phyloP scores from a whole-genome alignment of 1,140 invertebrate species.

The Rhizoglyphus robini region DNA sequence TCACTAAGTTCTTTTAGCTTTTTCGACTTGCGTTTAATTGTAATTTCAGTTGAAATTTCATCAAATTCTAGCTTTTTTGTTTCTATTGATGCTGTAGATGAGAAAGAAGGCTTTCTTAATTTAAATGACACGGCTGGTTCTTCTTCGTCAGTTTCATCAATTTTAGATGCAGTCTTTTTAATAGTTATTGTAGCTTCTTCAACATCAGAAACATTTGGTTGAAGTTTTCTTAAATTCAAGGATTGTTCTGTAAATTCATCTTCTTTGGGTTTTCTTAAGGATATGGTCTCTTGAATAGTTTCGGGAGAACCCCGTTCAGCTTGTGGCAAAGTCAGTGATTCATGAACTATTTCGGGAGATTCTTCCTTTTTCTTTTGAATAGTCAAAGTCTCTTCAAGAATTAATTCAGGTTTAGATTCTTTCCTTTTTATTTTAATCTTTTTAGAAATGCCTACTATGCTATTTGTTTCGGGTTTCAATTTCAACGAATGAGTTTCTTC shows the following conservation, averaged over 20 bases:
- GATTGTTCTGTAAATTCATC: background rate
- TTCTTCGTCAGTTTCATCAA: background rate
- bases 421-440: conserved; percentile 14
- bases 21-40: conserved; percentile 22
- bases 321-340: background rate
- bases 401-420: conserved; percentile 18
- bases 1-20: background rate
- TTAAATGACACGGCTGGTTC: background rate
- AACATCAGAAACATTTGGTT: background rate
- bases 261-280: background rate
- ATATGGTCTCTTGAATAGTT: conserved; percentile 24
- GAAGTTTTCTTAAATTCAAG: background rate
- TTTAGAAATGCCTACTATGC: background rate
- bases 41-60: conserved; percentile 23
- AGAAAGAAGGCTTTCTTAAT: background rate
- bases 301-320: conserved; percentile 15
- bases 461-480: background rate
- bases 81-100: background rate
- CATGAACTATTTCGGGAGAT: conserved; percentile 24
- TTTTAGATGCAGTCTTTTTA: background rate
- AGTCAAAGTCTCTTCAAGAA: background rate
- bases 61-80: conserved; percentile 18
- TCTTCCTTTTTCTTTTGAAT: conserved; percentile 20
- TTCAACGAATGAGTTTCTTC: conserved; percentile 30
- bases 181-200: no score